A percentile compares a stretch with the other conserved stretches of the same genome.
Evolutionary conservation across 2,113 vertebrate genomes (phyloP).

Genomic region (Pachypanchax playfairii): DNA sequence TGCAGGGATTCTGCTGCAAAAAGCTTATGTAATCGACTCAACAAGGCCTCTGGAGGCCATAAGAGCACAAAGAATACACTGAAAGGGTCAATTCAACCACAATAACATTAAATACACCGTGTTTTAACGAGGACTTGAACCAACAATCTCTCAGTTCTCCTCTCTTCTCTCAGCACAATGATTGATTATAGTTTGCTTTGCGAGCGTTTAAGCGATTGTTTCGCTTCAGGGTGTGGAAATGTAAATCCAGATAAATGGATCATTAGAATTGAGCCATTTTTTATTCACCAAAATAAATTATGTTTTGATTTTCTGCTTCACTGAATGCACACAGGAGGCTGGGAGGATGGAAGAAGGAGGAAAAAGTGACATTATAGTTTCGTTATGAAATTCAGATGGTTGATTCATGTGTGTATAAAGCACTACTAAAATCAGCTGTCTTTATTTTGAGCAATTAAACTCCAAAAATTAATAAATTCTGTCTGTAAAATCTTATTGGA

Average conservation of each 20-base stretch:
- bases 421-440: neutral
- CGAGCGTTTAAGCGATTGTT: slow-evolving; percentile 28
- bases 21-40: slow-evolving; percentile 41
- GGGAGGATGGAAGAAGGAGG: neutral
- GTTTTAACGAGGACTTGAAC: slow-evolving; percentile 2
- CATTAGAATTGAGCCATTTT: slow-evolving; percentile 47
- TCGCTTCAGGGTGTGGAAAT: slow-evolving; percentile 50
- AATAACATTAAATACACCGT: neutral
- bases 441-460: neutral
- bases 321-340: neutral
- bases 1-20: slow-evolving; percentile 14
- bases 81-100: neutral
- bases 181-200: slow-evolving; percentile 35
- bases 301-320: neutral
- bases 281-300: slow-evolving; percentile 42
- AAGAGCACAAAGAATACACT: neutral
- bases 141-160: neutral
- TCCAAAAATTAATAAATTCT: neutral
- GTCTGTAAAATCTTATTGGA: too few relatives aligned
- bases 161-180: neutral
- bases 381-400: neutral
- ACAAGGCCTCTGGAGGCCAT: slow-evolving; percentile 7
- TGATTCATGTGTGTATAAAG: neutral
- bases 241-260: slow-evolving; percentile 61
- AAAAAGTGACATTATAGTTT: neutral